These are phyloP conservation scores for Lagopus leucura DNA, from an alignment of 2,113 vertebrate species.

Conservation along the genomic window DNA sequence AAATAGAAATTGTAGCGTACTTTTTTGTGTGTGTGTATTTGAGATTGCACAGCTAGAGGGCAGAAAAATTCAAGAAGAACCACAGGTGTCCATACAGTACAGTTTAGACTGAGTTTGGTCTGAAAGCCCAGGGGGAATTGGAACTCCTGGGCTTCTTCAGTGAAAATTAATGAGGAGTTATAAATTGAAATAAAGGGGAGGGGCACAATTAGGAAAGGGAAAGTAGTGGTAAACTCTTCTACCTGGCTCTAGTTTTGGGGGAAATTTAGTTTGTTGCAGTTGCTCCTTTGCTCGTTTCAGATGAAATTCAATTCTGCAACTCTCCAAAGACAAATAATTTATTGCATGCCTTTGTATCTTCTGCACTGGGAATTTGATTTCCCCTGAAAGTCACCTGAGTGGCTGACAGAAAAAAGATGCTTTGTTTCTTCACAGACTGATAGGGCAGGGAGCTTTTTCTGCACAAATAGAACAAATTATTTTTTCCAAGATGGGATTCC, in stretches of 20 bases:
- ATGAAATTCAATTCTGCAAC: not conserved
- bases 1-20: not conserved
- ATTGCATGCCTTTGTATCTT: not conserved
- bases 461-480: not conserved
- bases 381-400: not conserved
- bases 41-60: constrained; percentile 55
- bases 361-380: not conserved
- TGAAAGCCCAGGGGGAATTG: not conserved
- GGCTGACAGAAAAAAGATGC: not conserved
- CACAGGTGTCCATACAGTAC: not conserved
- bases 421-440: not conserved
- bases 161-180: not conserved
- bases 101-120: not conserved
- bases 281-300: not conserved
- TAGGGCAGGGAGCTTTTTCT: not conserved
- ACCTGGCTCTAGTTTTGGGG: not conserved
- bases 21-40: not conserved
- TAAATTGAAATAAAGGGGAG: not conserved
- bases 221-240: not conserved
- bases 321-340: not conserved
- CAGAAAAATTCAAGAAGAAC: constrained; percentile 58
- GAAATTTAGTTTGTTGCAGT: not conserved
- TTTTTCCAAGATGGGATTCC: not conserved
- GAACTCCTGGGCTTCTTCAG: not conserved
- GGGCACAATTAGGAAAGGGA: not conserved